Conservation (phyloP, 2,113 vertebrate genomes). For the Ivindomyrus marchei region DNA sequence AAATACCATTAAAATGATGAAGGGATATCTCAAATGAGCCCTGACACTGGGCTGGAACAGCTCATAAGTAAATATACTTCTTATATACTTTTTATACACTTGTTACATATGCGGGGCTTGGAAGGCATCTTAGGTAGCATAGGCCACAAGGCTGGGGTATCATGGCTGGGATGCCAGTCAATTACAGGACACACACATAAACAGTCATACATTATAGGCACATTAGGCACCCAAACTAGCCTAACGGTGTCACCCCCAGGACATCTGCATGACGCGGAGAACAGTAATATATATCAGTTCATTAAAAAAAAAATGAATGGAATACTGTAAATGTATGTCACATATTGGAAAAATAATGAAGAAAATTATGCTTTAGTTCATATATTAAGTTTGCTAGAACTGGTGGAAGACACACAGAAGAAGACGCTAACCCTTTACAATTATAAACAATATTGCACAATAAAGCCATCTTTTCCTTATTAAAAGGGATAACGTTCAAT, state of each 20-base stretch:
- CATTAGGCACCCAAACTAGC: not conserved
- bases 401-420: not conserved
- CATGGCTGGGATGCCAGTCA: not conserved
- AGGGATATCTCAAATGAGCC: not conserved
- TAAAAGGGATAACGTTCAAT: not conserved
- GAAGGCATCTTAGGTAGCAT: not conserved
- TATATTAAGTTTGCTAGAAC: not conserved
- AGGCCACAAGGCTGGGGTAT: not conserved
- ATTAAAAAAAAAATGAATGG: not conserved
- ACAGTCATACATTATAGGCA: not conserved
- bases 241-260: not conserved
- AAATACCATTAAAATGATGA: not conserved
- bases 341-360: not conserved
- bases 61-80: not conserved
- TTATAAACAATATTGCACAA: not conserved
- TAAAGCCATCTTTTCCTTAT: not conserved
- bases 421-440: not conserved
- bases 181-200: not conserved
- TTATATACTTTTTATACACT: not conserved
- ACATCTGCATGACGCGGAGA: not conserved
- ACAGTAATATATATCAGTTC: not conserved
- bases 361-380: not conserved
- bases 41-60: not conserved
- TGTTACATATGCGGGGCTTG: not conserved
- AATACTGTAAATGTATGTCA: not conserved